These are phyloP conservation scores for Rhyacophila brunnea DNA, from an alignment of 1,140 invertebrate genomes.

Conservation along the genomic window DNA sequence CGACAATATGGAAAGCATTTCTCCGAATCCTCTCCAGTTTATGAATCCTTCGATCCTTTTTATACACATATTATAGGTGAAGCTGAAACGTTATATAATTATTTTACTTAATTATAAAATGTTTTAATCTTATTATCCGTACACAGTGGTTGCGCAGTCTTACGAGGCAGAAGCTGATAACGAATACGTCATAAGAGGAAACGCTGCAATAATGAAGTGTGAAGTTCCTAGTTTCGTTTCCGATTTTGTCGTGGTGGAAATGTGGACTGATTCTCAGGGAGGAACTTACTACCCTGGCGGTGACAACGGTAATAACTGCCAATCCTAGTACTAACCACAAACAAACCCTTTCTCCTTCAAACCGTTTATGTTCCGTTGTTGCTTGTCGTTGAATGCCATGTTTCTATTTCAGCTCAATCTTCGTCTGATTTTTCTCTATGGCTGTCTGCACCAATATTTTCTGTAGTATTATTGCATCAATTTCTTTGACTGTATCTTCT, in stretches of 20 bases:
- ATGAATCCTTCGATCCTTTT: conserved; percentile 8
- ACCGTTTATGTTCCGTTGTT: conserved; percentile 1
- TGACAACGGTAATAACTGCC: conserved; percentile 43
- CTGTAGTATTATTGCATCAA: too few relatives aligned
- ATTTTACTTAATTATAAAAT: neutral
- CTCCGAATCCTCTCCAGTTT: conserved; percentile 21
- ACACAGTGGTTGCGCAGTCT: conserved; percentile 73
- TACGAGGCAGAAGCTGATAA: conserved; percentile 83
- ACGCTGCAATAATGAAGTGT: conserved; percentile 85
- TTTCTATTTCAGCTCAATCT: too few relatives aligned
- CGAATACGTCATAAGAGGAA: conserved; percentile 83
- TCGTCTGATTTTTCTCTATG: too few relatives aligned
- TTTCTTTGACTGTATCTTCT: too few relatives aligned
- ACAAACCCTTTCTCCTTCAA: conserved; percentile 34
- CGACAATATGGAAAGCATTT: neutral
- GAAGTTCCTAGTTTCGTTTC: conserved; percentile 84
- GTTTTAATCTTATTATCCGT: too few relatives aligned
- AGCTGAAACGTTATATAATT: neutral
- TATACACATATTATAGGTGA: neutral
- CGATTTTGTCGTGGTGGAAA: conserved; percentile 80
- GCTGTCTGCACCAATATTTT: too few relatives aligned
- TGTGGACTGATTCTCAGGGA: conserved; percentile 76
- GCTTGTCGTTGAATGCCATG: neutral
- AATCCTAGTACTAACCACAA: conserved; percentile 22
- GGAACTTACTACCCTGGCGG: conserved; percentile 62